phyloP scores from a whole-genome alignment of 2,888 invertebrate genomes.

The Drosophila fulvimacula region DNA sequence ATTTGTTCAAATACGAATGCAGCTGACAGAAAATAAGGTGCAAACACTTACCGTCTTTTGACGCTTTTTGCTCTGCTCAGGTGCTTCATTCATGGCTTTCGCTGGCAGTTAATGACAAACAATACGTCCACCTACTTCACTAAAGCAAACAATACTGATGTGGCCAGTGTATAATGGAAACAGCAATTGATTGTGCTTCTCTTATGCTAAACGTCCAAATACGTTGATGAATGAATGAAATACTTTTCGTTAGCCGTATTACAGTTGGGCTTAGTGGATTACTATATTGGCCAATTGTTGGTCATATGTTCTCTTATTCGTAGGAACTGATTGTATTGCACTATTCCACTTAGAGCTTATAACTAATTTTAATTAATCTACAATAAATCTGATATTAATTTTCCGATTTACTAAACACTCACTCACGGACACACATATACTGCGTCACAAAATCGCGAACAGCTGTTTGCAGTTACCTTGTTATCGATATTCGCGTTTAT shows the following conservation, averaged over 20 bases:
- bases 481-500: conserved; percentile 48
- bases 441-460: conserved; percentile 28
- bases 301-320: conserved; percentile 1
- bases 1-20: conserved; percentile 67
- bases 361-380: conserved; percentile 40
- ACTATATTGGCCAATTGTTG: neutral
- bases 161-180: conserved; percentile 16
- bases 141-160: conserved; percentile 64
- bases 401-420: conserved; percentile 35
- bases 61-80: conserved; percentile 80
- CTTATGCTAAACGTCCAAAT: conserved; percentile 13
- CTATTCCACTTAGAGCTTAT: conserved; percentile 43
- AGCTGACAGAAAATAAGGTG: conserved; percentile 7
- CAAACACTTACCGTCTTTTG: conserved; percentile 75
- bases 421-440: conserved; percentile 26
- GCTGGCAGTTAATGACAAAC: conserved; percentile 23
- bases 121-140: conserved; percentile 44
- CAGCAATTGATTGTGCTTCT: conserved; percentile 12
- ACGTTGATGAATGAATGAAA: conserved; percentile 61
- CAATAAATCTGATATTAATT: conserved; percentile 34
- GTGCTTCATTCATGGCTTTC: conserved; percentile 71
- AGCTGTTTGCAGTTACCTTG: conserved; percentile 46
- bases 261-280: neutral
- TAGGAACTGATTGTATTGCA: conserved; percentile 52
- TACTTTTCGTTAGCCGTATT: conserved; percentile 12